A percentile compares a stretch with the other conserved stretches of the same genome.
Conservation (phyloP, 2,113 vertebrate species). For the Leptocoma aspasia region DNA sequence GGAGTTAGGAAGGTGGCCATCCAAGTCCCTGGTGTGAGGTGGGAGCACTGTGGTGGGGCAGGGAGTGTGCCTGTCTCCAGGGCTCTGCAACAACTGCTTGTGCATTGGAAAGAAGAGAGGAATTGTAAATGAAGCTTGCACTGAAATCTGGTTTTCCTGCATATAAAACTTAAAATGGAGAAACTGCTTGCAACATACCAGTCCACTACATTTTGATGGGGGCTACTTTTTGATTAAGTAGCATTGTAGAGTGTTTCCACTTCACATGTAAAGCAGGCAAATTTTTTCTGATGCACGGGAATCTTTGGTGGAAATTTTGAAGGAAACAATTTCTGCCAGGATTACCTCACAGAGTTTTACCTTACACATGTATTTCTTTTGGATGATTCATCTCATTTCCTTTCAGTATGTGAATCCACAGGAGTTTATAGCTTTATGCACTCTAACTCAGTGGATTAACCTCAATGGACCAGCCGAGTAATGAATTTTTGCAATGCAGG, state of each 20-base stretch:
- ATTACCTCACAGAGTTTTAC: not conserved
- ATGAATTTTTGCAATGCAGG: not conserved
- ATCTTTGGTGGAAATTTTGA: not conserved
- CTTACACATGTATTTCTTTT: not conserved
- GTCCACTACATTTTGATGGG: not conserved
- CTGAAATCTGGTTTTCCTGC: not conserved
- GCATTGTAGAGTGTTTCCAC: not conserved
- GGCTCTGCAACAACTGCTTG: not conserved
- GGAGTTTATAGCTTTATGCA: not conserved
- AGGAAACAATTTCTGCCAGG: not conserved
- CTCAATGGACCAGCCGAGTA: not conserved
- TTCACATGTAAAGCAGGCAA: not conserved
- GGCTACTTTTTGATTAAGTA: not conserved
- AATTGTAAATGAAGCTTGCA: not conserved
- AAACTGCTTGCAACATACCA: not conserved
- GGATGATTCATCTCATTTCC: not conserved
- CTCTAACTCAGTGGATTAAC: not conserved
- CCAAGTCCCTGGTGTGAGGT: not conserved
- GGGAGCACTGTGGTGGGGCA: not conserved
- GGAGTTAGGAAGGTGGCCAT: rapidly evolving
- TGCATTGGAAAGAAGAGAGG: not conserved
- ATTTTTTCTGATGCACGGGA: not conserved
- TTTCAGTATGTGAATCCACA: not conserved
- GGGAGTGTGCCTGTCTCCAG: not conserved
- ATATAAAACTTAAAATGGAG: not conserved